Conservation (phyloP, 2,797 vertebrate species). For the Sebastes iracundus region DNA sequence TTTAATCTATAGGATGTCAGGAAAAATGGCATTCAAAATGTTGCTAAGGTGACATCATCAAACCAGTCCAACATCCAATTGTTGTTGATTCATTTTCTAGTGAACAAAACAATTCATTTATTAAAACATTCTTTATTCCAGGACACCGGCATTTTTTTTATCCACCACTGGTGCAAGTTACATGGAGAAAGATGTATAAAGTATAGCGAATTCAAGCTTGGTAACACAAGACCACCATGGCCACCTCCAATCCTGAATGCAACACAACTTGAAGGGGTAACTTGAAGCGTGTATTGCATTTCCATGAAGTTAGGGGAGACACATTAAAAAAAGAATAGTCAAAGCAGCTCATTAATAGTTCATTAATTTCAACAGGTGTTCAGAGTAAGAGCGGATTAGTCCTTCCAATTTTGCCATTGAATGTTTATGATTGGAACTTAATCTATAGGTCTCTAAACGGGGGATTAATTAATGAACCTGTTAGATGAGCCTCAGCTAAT, state of each 20-base stretch:
- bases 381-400: background rate
- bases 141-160: background rate
- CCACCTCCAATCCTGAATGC: background rate
- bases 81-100: background rate
- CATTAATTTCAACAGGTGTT: background rate
- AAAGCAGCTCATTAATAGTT: too few relatives aligned
- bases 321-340: too few relatives aligned
- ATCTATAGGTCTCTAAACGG: background rate
- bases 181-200: background rate
- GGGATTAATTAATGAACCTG: background rate
- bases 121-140: background rate
- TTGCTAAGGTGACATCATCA: background rate
- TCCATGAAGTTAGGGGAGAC: too few relatives aligned
- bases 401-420: slow-evolving; percentile 10
- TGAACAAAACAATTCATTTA: too few relatives aligned
- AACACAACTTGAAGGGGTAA: background rate
- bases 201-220: background rate
- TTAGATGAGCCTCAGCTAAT: background rate
- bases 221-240: background rate
- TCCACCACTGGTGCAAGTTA: background rate
- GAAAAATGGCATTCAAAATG: background rate
- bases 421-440: slow-evolving; percentile 8
- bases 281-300: background rate
- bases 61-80: background rate
- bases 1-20: background rate